A percentile compares a stretch with the other conserved stretches of the same genome.
Evolutionary conservation across 1,140 invertebrate species (phyloP).

Genomic region (Calliphora vicina): DNA sequence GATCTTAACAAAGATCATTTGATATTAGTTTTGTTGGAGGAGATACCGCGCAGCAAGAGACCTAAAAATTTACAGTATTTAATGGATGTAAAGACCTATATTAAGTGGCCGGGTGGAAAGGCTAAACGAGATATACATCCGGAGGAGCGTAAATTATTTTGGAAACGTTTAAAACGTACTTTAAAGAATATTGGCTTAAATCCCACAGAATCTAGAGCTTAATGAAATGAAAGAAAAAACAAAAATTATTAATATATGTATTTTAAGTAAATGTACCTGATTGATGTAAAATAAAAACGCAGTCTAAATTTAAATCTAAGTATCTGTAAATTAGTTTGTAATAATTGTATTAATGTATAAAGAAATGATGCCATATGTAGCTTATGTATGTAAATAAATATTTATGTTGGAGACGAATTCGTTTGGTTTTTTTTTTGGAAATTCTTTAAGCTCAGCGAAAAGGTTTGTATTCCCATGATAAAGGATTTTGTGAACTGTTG

Average conservation of each 20-base stretch:
- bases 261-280: neutral
- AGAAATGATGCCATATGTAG: no score
- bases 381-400: no score
- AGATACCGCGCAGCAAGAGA: slow-evolving; percentile 67
- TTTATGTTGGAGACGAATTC: no score
- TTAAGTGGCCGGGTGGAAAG: slow-evolving; percentile 67
- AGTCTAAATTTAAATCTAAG: neutral
- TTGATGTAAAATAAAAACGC: neutral
- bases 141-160: slow-evolving; percentile 60
- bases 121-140: slow-evolving; percentile 36
- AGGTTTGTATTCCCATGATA: no score
- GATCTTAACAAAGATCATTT: slow-evolving; percentile 70
- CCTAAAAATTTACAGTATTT: slow-evolving; percentile 71
- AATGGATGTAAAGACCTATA: slow-evolving; percentile 72
- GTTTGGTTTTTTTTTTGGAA: no score
- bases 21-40: slow-evolving; percentile 70
- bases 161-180: slow-evolving; percentile 56
- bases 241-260: neutral
- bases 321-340: no score
- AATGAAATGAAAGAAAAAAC: no score
- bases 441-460: no score
- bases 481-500: no score
- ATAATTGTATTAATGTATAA: no score
- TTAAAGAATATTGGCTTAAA: slow-evolving; percentile 49
- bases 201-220: slow-evolving; percentile 12